Evolutionary conservation across 2,797 vertebrate species (phyloP), one percentile per base, ranked within the genome.

Genomic region (Sebastes diaconus): DNA sequence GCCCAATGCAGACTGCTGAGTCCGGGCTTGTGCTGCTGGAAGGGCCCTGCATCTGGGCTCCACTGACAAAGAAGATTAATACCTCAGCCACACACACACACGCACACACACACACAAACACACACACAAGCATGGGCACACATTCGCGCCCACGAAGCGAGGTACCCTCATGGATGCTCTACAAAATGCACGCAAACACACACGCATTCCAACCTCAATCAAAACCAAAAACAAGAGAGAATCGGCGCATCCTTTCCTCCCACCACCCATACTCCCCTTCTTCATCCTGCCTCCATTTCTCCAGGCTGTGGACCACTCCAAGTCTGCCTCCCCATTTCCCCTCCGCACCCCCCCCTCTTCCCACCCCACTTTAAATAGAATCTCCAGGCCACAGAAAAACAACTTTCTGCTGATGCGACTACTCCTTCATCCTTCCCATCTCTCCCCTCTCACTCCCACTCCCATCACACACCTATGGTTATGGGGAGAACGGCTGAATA

Each of bases 61-160:
- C 95, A 96, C 97, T 99, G 98, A 98, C 97, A 98, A 97, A 96
- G 95, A 98, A 98, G 98, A 99, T 99, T 98, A 99, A 98, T 99
- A 97, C 96, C 97, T 96, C 93, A 92, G 87, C 86, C 68, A 65
- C 77, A 72, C 75, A 79, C 32, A 83, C 36, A 58, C 61, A 57
- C 58, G 60, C 61, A 65, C 77, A 72, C 73, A 79, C 32, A 83
- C 58, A 74, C 67, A 83, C 55, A 84, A 75, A 72, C 72, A 83
- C 55, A 84, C 54, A 59, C 25, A 61, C 61, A 69, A 52, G 50
- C 50, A 52, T 52, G 50, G 50, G 50, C 88, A 84, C 73, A 86
- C 63, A 79, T 81, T 75, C 14, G 13, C 34, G 18, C 87, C 73
- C 87, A 91, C 73, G 57, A 82, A 90, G 73, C 84, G 55, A 85